Conservation (phyloP, 2,888 invertebrate species). For the Candidula unifasciata region DNA sequence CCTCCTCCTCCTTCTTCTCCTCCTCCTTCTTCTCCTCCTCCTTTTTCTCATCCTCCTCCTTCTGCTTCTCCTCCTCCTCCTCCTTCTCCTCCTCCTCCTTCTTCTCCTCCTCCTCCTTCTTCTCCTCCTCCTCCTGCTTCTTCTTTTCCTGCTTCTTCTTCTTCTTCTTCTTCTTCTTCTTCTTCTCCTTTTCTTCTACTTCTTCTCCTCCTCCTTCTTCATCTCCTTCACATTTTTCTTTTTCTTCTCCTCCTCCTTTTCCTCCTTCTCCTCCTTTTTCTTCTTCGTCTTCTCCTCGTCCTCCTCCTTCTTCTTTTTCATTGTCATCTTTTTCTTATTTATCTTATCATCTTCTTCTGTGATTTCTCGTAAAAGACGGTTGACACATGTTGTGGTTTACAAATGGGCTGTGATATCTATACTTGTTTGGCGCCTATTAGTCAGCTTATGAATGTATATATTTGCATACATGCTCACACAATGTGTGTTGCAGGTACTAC, state of each 20-base stretch:
- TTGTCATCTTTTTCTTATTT: background rate
- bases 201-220: background rate
- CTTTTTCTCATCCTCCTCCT: background rate
- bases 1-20: background rate
- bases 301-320: background rate
- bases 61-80: background rate
- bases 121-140: background rate
- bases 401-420: too few species aligned
- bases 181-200: background rate
- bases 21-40: background rate
- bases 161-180: background rate
- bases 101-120: background rate
- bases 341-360: too few species aligned
- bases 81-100: background rate
- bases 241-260: background rate
- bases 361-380: too few species aligned
- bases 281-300: background rate
- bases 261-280: background rate
- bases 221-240: background rate
- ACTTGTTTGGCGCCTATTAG: background rate
- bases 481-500: conserved; percentile 69
- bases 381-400: too few species aligned
- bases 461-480: background rate
- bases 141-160: background rate
- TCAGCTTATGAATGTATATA: background rate